Conservation (phyloP, 2,113 vertebrate species). For the Zootoca vivipara region DNA sequence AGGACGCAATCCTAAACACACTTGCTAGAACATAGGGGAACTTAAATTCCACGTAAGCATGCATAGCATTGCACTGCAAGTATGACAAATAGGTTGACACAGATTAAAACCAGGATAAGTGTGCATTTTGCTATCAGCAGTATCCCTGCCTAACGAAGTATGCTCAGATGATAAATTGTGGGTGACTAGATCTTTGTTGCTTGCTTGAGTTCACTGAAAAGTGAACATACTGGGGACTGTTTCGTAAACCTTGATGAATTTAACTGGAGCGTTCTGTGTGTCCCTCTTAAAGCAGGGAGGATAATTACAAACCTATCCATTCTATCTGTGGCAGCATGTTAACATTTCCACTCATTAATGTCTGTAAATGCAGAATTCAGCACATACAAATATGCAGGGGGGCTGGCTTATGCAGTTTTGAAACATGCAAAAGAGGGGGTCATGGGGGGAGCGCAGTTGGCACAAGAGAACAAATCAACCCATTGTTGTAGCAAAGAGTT, state of each 20-base stretch:
- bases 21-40: not conserved
- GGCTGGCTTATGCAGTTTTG: constrained; percentile 20
- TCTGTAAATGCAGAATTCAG: not conserved
- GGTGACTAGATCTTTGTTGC: constrained; percentile 27
- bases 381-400: not conserved
- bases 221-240: not conserved
- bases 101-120: not conserved
- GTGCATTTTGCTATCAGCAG: constrained; percentile 26
- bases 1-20: not conserved
- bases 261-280: not conserved
- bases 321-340: not conserved
- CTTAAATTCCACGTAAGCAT: not conserved
- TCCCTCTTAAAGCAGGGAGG: not conserved
- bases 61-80: not conserved
- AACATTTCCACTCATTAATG: not conserved
- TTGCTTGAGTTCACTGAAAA: not conserved
- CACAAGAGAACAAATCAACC: constrained; percentile 8
- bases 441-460: not conserved
- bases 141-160: not conserved
- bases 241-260: constrained; percentile 1
- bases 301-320: fast-evolving
- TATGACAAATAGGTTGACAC: not conserved
- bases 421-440: not conserved
- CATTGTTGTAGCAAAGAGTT: constrained; percentile 25
- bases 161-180: not conserved